Evolutionary conservation across 2,113 vertebrate species (phyloP).

Genomic region (Coregonus clupeaformis): DNA sequence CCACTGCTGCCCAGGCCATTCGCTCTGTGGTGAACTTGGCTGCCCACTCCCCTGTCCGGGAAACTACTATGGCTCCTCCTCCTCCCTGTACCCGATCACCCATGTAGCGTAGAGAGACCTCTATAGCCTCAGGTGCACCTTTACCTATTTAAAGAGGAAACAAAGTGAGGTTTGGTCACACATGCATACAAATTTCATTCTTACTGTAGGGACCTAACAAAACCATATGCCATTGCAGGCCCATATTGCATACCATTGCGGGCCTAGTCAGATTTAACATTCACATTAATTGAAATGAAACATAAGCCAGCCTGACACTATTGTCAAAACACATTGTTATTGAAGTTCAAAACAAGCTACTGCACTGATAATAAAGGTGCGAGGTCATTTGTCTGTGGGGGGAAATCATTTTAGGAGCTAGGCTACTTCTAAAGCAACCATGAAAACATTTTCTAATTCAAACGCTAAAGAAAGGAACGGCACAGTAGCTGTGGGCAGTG

Average conservation of each 20-base stretch:
- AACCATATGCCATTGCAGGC: background rate
- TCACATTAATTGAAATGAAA: background rate
- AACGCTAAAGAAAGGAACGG: background rate
- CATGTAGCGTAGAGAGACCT: slow-evolving; percentile 67
- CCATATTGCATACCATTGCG: background rate
- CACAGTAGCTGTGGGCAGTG: slow-evolving; percentile 12
- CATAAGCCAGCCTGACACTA: background rate
- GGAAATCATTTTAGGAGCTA: background rate
- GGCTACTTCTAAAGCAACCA: background rate
- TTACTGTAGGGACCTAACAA: background rate
- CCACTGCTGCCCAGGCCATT: slow-evolving; percentile 67
- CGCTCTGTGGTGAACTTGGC: slow-evolving; percentile 68
- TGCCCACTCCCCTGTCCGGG: slow-evolving; percentile 68
- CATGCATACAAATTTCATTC: background rate
- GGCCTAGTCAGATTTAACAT: background rate
- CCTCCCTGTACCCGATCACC: slow-evolving; percentile 66
- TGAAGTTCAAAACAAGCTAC: background rate
- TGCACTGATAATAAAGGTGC: no score
- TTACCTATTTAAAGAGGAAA: slow-evolving; percentile 52
- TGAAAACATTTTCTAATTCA: slow-evolving; percentile 9
- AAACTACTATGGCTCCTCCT: slow-evolving; percentile 66
- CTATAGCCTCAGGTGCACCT: slow-evolving; percentile 44
- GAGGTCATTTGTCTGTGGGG: no score
- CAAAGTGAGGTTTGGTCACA: background rate
- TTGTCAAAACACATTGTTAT: background rate